Conservation (phyloP, 1,140 invertebrate species). For the Schlechtendalia chinensis region DNA sequence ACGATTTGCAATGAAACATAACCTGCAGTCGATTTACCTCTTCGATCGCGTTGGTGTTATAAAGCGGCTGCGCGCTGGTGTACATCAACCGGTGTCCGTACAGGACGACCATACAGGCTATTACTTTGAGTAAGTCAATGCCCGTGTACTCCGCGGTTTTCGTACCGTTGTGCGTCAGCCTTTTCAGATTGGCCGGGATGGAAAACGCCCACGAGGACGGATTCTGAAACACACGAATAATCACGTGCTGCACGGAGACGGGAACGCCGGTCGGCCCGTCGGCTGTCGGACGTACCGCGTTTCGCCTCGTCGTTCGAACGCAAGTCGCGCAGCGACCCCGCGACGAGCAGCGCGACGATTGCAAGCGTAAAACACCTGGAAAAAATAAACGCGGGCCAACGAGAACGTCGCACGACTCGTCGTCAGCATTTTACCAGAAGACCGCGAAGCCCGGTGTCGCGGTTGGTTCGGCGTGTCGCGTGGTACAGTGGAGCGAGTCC, state of each 20-base stretch:
- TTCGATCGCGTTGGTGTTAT: background rate
- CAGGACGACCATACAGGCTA: background rate
- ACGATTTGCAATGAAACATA: no score
- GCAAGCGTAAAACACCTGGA: background rate
- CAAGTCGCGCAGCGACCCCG: background rate
- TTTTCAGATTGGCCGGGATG: background rate
- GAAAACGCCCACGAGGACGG: background rate
- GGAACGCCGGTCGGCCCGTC: no score
- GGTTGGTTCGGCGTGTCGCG: background rate
- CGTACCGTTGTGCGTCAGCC: background rate
- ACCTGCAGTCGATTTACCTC: background rate
- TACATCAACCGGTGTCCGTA: slow-evolving; percentile 1
- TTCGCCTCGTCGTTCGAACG: no score
- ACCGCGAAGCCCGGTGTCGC: background rate
- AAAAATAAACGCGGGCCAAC: no score
- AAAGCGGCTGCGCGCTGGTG: background rate
- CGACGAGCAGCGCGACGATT: background rate
- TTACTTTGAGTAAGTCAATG: background rate
- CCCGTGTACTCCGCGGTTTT: background rate
- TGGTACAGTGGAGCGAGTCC: background rate
- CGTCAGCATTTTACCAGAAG: background rate
- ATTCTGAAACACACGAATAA: background rate
- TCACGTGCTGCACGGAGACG: no score
- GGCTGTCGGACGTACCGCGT: no score
- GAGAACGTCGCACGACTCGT: no score